Evolutionary conservation across 2,113 vertebrate genomes (phyloP), one percentile per base, ranked within the genome.

Genomic region (Antigone vipio): DNA sequence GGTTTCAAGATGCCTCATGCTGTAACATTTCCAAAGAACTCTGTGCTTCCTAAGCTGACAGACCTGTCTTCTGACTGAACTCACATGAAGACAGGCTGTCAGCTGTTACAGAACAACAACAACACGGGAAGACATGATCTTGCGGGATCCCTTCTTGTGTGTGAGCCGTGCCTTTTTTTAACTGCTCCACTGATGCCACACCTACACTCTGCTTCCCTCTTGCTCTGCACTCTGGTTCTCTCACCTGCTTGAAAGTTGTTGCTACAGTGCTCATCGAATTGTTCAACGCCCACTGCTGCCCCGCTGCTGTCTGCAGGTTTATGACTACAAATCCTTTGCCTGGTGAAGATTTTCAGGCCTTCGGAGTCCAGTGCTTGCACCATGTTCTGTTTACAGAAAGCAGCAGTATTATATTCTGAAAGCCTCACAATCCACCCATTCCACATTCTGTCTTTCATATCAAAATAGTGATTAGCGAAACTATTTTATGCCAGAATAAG

Each of bases 331-430:
- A 93, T 45, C 9, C 97, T 68, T 58, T 94, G 76, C 42, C 97
- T 98, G 67, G 96, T 96, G 22, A 98, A 88, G 66, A 72, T 60
- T 67, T 93, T 98, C 59, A 96, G 47, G 56, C 96, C 96, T 86
- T 98, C 96, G 8, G 81, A 49, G 56, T 98, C 98, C 93, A 98
- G 92, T 20, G 95, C 97, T 72, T 98, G 98, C 45, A 99, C 95
- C 74, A 97, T 84, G 79, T 99, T 98, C 99, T 99, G 75, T 26
- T 88, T n/a, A 79, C 73, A 94, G 53, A 49, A 67, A 92, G 72
- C n/a, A 64, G 26, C 11, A 38, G 6, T 0, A 8, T 72, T 52
- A 15, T 2, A 12, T 4, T 21, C 17, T 19, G 27, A 17, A 16
- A 29, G 26, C 6, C 20, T 29, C 47, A 53, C 11, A 26, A n/a